Evolutionary conservation across 2,888 invertebrate species (phyloP).

Genomic region (Portevinia maculata): DNA sequence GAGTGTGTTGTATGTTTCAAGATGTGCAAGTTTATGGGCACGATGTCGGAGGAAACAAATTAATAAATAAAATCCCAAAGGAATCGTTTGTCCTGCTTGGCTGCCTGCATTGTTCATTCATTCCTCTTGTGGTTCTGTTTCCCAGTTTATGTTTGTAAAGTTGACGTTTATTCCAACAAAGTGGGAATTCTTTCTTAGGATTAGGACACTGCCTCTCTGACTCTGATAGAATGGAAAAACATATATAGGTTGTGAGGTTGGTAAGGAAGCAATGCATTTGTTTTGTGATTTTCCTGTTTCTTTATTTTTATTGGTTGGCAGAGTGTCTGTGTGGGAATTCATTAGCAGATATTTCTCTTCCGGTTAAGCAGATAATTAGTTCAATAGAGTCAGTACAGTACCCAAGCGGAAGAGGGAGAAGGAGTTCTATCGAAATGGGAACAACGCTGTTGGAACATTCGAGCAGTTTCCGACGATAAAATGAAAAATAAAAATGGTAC

Average conservation of each 20-base stretch:
- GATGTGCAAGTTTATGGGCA: not conserved
- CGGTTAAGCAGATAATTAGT: constrained; percentile 44
- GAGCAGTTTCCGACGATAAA: not conserved
- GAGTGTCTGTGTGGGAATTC: constrained; percentile 10
- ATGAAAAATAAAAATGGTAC: no score
- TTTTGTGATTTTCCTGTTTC: constrained; percentile 20
- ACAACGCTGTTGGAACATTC: constrained; percentile 1
- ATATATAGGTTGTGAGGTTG: constrained; percentile 64
- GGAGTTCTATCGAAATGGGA: not conserved
- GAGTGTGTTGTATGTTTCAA: not conserved
- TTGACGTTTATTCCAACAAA: constrained; percentile 38
- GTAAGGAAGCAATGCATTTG: constrained; percentile 55
- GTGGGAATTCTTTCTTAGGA: constrained; percentile 22
- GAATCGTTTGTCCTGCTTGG: constrained; percentile 47
- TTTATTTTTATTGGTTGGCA: not conserved
- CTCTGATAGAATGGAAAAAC: constrained; percentile 46
- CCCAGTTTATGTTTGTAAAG: constrained; percentile 7
- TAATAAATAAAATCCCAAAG: constrained; percentile 22
- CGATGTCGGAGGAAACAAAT: constrained; percentile 7
- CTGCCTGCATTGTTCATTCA: constrained; percentile 38
- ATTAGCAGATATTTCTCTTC: constrained; percentile 37
- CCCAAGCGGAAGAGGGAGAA: not conserved
- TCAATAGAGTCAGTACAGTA: not conserved
- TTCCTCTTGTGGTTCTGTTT: constrained; percentile 29
- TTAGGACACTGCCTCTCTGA: not conserved